Conservation (phyloP, 2,888 invertebrate species). For the Andricus quercusramuli region DNA sequence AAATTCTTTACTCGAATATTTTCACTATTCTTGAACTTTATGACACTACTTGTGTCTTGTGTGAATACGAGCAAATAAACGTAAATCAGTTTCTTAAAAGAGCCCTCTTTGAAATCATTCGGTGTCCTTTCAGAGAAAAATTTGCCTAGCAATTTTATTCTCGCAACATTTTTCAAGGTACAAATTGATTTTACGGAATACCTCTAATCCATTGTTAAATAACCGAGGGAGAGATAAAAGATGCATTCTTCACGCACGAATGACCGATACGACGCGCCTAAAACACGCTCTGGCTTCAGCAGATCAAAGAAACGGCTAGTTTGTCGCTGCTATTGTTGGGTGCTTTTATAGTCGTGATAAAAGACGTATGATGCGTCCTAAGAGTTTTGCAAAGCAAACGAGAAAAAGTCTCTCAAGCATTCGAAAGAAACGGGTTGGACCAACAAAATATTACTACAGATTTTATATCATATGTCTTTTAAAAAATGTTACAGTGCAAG, state of each 20-base stretch:
- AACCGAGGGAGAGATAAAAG: slow-evolving; percentile 6
- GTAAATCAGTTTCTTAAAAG: not conserved
- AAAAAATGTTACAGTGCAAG: not conserved
- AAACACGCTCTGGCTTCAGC: not conserved
- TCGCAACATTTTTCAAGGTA: slow-evolving; percentile 6
- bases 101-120: not conserved
- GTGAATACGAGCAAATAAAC: not conserved
- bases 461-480: not conserved
- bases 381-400: not conserved
- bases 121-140: not conserved
- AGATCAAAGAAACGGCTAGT: slow-evolving; percentile 5
- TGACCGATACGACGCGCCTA: slow-evolving; percentile 34
- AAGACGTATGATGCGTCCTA: not conserved
- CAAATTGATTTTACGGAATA: slow-evolving; percentile 32
- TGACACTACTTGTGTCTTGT: no score
- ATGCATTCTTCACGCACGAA: slow-evolving; percentile 37
- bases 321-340: not conserved
- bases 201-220: not conserved
- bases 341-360: not conserved
- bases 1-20: not conserved
- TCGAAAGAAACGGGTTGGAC: not conserved
- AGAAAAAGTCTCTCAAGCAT: not conserved
- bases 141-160: not conserved
- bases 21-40: not conserved
- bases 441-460: not conserved